These are phyloP conservation scores for Hassar affinis DNA, from an alignment of 2,113 vertebrate genomes.

Conservation along the genomic window DNA sequence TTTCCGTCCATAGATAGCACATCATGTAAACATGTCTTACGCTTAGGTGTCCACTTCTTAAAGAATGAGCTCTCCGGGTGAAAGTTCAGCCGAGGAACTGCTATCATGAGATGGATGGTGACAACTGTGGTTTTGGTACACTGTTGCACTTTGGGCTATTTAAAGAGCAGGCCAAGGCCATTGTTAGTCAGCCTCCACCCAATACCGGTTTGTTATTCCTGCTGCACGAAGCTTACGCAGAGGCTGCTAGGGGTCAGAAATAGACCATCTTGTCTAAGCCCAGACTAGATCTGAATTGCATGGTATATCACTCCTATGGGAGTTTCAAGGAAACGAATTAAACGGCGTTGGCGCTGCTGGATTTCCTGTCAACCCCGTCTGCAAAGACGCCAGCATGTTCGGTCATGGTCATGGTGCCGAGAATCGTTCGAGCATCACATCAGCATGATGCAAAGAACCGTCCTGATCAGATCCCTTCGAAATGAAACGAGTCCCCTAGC, in stretches of 20 bases:
- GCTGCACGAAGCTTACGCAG: neutral
- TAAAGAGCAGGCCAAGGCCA: constrained; percentile 23
- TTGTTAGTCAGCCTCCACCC: constrained; percentile 25
- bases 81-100: neutral
- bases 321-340: neutral
- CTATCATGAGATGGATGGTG: constrained; percentile 1
- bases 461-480: neutral
- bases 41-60: neutral
- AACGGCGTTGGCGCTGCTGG: neutral
- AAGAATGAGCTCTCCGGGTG: neutral
- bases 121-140: neutral
- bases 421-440: neutral
- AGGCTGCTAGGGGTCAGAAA: neutral
- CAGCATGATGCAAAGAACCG: neutral
- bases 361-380: no score
- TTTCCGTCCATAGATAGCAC: constrained; percentile 30
- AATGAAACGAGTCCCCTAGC: neutral
- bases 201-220: constrained; percentile 24
- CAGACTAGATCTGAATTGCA: neutral
- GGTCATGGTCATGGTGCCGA: constrained; percentile 21
- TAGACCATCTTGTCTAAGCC: neutral
- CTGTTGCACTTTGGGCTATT: constrained; percentile 22
- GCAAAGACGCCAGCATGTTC: constrained; percentile 13
- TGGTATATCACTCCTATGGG: neutral
- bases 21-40: neutral